Conservation (phyloP, 92 coral and sea anemone species). For the Palythoa caribaeorum region DNA sequence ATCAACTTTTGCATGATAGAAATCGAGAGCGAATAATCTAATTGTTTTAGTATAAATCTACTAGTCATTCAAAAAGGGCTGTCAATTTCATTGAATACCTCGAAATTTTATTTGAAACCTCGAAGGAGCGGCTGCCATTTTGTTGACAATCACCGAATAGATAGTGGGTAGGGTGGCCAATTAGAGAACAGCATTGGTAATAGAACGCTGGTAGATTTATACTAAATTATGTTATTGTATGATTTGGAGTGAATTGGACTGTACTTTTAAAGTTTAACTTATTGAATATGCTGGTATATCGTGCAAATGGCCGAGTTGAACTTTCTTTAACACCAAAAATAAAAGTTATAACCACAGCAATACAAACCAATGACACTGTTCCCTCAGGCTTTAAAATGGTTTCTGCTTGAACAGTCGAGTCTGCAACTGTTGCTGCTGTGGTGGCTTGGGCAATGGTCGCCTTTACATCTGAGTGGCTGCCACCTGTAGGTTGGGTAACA, state of each 20-base stretch:
- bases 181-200: too few relatives aligned
- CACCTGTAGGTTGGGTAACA: constrained; percentile 12
- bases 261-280: not conserved
- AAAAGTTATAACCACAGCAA: not conserved
- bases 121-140: too few relatives aligned
- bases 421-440: constrained; percentile 7
- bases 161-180: too few relatives aligned
- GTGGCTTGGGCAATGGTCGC: constrained; percentile 27
- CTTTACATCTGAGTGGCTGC: not conserved
- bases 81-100: too few relatives aligned
- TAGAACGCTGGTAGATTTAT: too few relatives aligned
- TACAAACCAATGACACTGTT: constrained; percentile 19
- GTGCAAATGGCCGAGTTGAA: not conserved
- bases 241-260: not conserved
- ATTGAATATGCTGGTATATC: not conserved
- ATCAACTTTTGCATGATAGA: too few relatives aligned
- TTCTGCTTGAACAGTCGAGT: constrained; percentile 19
- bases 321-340: not conserved
- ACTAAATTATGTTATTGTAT: not conserved
- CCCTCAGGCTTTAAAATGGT: not conserved
- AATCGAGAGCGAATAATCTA: too few relatives aligned
- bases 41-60: too few relatives aligned
- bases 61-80: too few relatives aligned
- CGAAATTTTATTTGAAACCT: too few relatives aligned
- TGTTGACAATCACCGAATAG: too few relatives aligned